Base-by-base conservation (phyloP, 2,888 invertebrate species). In the Dione vanillae region DNA sequence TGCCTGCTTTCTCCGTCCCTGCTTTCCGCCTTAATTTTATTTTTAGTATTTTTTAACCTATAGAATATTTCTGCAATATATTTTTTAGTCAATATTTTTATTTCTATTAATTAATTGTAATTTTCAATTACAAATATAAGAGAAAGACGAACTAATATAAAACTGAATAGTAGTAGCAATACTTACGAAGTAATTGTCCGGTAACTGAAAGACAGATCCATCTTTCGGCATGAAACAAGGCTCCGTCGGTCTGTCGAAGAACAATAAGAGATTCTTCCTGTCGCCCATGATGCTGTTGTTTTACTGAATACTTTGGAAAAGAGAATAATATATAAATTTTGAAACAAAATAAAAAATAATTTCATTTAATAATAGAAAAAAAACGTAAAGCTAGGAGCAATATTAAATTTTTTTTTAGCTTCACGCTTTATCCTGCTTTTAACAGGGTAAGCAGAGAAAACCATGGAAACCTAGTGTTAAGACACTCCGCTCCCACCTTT, bases 201-300 rank as follows among this genome's bases (percentile, higher is more conserved):
- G 64, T 19, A 64, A 14, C 40, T 64, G 64, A 0, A 64, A 51
- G 19, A 64, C 64, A 8, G 37, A 8, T 0, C 64, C 64, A 10
- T 51, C 64, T 51, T 64, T 64, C 19, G 64, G 64, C 66, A 67
- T 67, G 37, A 67, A 67, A 14, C 66, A 67, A 37, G 66, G 66
- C 0, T 67, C 66, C 6, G 47, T 47, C 12, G 66, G 66, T 47
- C 66, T 56, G 45, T 67, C 66, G 45, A 67, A 66, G 45, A 61
- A 69, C 79, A 95, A 86, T 77, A 96, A 86, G 12, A 96, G 85
- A 79, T 95, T 85, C 79, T 92, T 94, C 67, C 90, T 73, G 70
- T 85, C 82, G 20, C 78, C 75, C 90, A 91, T 91, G 78, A n/a
- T n/a, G n/a, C n/a, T n/a, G n/a, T 80, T 88, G 82, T 58, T 64